Base-by-base conservation (phyloP, 2,113 vertebrate genomes). In the Passer montanus region DNA sequence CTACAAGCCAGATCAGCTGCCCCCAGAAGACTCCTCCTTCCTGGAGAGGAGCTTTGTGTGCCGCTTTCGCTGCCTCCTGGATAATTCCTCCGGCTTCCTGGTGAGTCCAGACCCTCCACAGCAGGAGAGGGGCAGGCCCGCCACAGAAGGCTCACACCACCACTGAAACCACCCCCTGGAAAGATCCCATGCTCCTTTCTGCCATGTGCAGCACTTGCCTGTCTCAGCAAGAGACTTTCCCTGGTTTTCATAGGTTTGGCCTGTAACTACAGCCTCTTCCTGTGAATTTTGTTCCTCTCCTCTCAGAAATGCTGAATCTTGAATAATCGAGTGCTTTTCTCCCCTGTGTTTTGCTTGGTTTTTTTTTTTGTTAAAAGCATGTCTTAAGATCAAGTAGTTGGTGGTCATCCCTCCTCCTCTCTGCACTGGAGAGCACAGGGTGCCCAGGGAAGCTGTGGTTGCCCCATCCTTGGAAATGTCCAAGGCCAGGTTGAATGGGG, bases 61-160 rank as follows among this genome's bases (percentile, higher is more conserved):
- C 80, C 97, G 97, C 35, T 98, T 99, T 85, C 97, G 98, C 79
- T 99, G 98, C 94, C 98, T 99, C 31, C 97, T 98, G 93, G 98
- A 98, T 96, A 98, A 98, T 72, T 98, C 98, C 37, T 98, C 98
- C 0, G 98, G 98, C 47, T 99, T 99, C 75, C 96, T 98, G 97
- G 98, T 98, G 95, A 93, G 95, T 85, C 28, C 49, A 87, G 79
- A 56, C 53, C 31, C 39, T 52, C 21, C 20, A 2, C 13, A 56
- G 52, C 52, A 66, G 82, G 55, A 78, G 21, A 30, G 75, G 16
- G 19, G 24, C 56, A 59, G 72, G 46, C n/a, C 89, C 11, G 15
- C 23, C 37, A 41, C 11, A 52, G 53, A 56, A 56, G n/a, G 2
- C 60, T 55, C 0, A 0, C 52, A 20, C 46, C 19, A 13, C 21